Conservation (phyloP, 2,113 vertebrate genomes). For the Phalacrocorax pelagicus region DNA sequence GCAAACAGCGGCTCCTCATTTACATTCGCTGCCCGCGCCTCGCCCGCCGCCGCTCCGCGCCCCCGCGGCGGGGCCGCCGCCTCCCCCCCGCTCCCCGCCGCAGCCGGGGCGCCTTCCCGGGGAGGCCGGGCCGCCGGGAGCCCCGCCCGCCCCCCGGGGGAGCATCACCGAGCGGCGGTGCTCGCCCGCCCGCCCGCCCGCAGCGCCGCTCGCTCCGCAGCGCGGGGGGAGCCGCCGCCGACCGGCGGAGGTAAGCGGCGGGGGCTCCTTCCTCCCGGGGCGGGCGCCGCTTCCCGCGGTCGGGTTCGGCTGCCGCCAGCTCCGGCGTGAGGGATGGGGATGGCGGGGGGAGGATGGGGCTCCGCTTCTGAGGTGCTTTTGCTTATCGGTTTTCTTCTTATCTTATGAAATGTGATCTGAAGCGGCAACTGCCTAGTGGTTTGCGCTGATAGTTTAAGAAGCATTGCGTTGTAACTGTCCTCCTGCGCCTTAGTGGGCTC, state of each 20-base stretch:
- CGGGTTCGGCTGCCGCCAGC: neutral
- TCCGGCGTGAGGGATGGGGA: neutral
- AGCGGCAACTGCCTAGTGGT: neutral
- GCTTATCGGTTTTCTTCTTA: neutral
- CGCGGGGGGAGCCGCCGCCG: too few relatives aligned
- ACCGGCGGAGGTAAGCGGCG: too few relatives aligned
- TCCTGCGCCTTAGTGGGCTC: neutral
- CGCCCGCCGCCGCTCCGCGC: too few relatives aligned
- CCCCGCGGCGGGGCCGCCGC: too few relatives aligned
- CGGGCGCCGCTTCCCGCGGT: too few relatives aligned
- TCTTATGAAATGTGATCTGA: fast-evolving
- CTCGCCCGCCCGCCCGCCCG: too few relatives aligned
- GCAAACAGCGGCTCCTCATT: neutral
- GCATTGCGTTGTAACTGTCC: neutral
- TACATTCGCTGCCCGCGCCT: neutral
- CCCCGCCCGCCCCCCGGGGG: too few relatives aligned
- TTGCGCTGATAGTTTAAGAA: neutral
- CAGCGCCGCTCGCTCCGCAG: too few relatives aligned
- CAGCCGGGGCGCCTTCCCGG: too few relatives aligned
- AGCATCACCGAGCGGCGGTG: too few relatives aligned
- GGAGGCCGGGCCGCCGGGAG: too few relatives aligned
- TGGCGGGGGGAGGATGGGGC: neutral
- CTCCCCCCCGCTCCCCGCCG: too few relatives aligned
- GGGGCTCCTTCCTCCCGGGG: neutral
- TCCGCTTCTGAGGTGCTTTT: neutral